Evolutionary conservation across 2,797 vertebrate genomes (phyloP).

Genomic region (Chaetophractus vellerosus): DNA sequence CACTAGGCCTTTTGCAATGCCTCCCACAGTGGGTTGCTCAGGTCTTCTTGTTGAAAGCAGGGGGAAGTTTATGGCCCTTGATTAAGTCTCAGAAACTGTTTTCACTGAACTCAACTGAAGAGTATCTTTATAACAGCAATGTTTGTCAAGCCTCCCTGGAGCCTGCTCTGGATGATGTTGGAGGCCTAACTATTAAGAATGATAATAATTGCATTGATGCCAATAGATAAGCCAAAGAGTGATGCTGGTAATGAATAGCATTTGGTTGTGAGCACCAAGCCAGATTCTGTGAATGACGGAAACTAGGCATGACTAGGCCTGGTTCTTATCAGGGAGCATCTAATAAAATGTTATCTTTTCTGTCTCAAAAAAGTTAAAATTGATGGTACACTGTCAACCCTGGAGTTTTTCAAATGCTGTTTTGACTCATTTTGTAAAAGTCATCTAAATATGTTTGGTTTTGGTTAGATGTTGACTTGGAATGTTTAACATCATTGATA

Average conservation of each 20-base stretch:
- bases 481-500: neutral
- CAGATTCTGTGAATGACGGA: neutral
- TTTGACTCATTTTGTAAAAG: slow-evolving; percentile 67
- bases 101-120: neutral
- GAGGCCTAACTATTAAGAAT: neutral
- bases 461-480: slow-evolving; percentile 41
- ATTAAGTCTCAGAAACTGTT: neutral
- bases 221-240: neutral
- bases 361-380: slow-evolving; percentile 68
- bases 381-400: slow-evolving; percentile 3
- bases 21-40: neutral
- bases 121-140: neutral
- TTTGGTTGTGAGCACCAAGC: slow-evolving; percentile 24
- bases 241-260: slow-evolving; percentile 1
- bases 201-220: neutral
- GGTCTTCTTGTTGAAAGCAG: slow-evolving; percentile 1
- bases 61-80: neutral
- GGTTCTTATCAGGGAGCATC: slow-evolving; percentile 58
- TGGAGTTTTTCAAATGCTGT: slow-evolving; percentile 46
- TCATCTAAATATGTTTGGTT: slow-evolving; percentile 58
- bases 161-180: neutral
- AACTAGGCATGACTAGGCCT: neutral
- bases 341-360: slow-evolving; percentile 74
- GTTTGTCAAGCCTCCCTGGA: neutral
- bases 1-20: neutral